These are phyloP conservation scores for Drosophila pseudotakahashii DNA, from an alignment of 2,888 invertebrate genomes.

Conservation along the genomic window DNA sequence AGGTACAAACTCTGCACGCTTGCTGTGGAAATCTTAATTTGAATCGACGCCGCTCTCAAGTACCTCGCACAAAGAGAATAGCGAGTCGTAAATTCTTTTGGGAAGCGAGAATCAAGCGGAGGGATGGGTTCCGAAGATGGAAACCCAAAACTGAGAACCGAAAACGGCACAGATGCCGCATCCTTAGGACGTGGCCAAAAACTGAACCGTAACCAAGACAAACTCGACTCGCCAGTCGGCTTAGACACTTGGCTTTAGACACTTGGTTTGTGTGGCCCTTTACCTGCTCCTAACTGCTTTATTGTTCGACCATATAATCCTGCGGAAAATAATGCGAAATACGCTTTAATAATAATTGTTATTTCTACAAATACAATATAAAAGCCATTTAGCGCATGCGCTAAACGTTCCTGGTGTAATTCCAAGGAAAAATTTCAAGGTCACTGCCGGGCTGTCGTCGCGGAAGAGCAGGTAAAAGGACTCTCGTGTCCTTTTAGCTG, in stretches of 20 bases:
- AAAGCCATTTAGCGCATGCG: constrained; percentile 80
- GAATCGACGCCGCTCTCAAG: constrained; percentile 56
- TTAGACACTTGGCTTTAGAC: constrained; percentile 77
- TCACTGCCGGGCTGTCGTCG: constrained; percentile 64
- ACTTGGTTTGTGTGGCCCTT: constrained; percentile 41
- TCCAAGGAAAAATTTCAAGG: constrained; percentile 74
- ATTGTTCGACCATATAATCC: constrained; percentile 76
- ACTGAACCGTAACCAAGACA: constrained; percentile 23
- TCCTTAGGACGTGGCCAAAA: constrained; percentile 12
- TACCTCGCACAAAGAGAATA: constrained; percentile 45
- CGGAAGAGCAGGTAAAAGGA: constrained; percentile 62
- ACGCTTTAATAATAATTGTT: constrained; percentile 80
- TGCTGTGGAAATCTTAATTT: constrained; percentile 68
- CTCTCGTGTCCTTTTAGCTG: constrained; percentile 9
- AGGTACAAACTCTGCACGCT: constrained; percentile 63
- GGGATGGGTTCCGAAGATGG: background rate
- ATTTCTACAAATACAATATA: constrained; percentile 75
- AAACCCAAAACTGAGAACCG: background rate
- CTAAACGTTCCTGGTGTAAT: constrained; percentile 71
- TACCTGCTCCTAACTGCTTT: constrained; percentile 60
- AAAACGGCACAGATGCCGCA: constrained; percentile 21
- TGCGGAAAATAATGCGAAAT: constrained; percentile 79
- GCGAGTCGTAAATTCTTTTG: constrained; percentile 62
- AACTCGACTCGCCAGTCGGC: constrained; percentile 49
- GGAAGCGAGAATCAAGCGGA: constrained; percentile 23